Evolutionary conservation across 1,140 invertebrate genomes (phyloP), one percentile per base, ranked within the genome.

Genomic region (Orius insidiosus): DNA sequence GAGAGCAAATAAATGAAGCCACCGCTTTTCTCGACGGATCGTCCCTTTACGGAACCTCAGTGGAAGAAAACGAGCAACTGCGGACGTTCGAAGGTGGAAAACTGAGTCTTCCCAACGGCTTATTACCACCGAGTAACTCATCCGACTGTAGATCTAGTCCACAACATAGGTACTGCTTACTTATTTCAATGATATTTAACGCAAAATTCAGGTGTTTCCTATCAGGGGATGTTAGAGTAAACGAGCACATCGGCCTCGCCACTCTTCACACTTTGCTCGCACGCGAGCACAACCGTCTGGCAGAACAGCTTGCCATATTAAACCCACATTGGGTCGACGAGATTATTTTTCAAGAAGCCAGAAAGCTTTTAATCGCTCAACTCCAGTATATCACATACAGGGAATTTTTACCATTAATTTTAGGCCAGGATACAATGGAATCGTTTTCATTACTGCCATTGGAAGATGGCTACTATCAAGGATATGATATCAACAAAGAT

Each of bases 341-440:
- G 52, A 62, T 63, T 24, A 49, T 88, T 0, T 90, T 82, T 59
- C 70, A 79, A 58, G 87, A 93, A 65, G 66, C 85, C 2, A 68
- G 87, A 42, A 72, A 75, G 52, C 83, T 93, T 41, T 67, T 89
- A 1, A 77, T 82, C 13, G 88, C 85, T 3, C 71, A 84, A 60
- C 68, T 87, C 56, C 90, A 95, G 61, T 78, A 85, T 52, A 84
- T 95, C 13, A 78, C 78, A 5, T 95, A 86, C 61, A 80, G 76
- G 52, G 89, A 95, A 61, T 96, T 78, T 62, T 61, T 94, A 36
- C 89, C 90, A 0, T 61, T 78, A 8, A 59, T 94, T 15, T 60
- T 94, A 30, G 88, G 86, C 57, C 72, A 77, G 63, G 54, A 60
- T 30, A 58, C 63, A 13, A 60, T 70, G 50, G 57, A 60, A 32